Evolutionary conservation across 2,113 vertebrate genomes (phyloP), one percentile per base, ranked within the genome.

Genomic region (Ciconia maguari): DNA sequence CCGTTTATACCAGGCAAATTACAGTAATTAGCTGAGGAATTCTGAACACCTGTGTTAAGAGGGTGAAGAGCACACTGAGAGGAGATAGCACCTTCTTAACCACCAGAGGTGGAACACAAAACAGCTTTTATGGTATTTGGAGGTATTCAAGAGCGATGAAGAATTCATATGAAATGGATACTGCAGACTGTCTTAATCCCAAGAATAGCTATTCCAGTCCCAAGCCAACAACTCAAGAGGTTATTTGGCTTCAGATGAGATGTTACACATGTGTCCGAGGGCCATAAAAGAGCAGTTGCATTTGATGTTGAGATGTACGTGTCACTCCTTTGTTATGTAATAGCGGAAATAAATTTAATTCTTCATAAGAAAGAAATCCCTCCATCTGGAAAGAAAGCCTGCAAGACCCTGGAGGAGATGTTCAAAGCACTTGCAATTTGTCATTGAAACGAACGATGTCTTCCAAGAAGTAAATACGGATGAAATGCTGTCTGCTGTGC

Each of bases 161-260:
- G 65, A 85, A 80, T 70, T 36, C 10, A 1, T 36, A 11, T 49
- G 44, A 94, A 94, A 81, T 70, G 16, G n/a, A 66, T 77, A 36
- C 30, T 66, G 22, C 26, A 42, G 46, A 20, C 32, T 66, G 10
- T 29, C 66, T 80, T 83, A 83, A 81, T 48, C 34, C 36, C 55
- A 69, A 34, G 51, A 77, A 72, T 38, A 94, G 71, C 54, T 66
- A 19, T 22, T 74, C 62, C 34, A 77, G 30, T 85, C 54, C 34
- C n/a, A 80, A 70, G 16, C 46, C 75, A 92, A 49, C 27, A 87
- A 7, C 44, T 93, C 27, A 29, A 61, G 46, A 83, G 41, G n/a
- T 92, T 70, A 44, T 83, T 86, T 96, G 88, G 55, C 83, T 93
- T 92, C 80, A 93, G 85, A 60, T 71, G 81, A 94, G 75, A 46